Base-by-base conservation (phyloP, 2,797 vertebrate species). In the Poeciliopsis turneri region DNA sequence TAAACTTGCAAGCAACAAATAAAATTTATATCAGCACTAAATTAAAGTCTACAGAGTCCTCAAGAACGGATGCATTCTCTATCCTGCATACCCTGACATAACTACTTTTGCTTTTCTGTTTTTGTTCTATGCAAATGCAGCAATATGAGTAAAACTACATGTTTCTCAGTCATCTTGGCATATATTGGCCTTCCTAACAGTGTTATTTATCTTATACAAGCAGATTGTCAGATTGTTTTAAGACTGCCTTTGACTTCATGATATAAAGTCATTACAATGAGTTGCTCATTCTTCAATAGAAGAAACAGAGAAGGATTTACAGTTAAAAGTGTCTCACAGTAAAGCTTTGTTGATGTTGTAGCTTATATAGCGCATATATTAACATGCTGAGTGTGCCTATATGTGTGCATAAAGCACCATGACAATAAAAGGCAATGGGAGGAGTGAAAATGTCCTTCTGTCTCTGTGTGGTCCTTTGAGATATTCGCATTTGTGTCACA, bases 401-500 rank as follows among this genome's bases (percentile, higher is more conserved):
- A 68, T 0, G 2, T 5, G 15, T 70, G 71, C 6, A 53, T 75
- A 53, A 23, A 46, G 77, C 28, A 46, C 43, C 28, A 70, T 25
- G 79, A 75, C 75, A 75, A 70, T 74, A 23, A 64, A 43, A 64
- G 53, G 47, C 1, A 13, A 78, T 23, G 36, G 46, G 57, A 72
- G 61, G 72, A 33, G 51, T 66, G 57, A 33, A 74, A 55, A 70
- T 71, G 66, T 59, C 79, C 69, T 75, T 80, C 73, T 68, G 79
- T 74, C 74, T 82, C 59, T 69, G 59, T 59, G 73, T 12, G 70
- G 76, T 81, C 86, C 84, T 90, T 57, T 76, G 90, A 87, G 87
- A 89, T 84, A 61, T 64, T 39, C 78, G 80, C 79, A 82, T 92
- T 81, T 79, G 77, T 87, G 77, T 86, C 78, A 85, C 74, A 78